phyloP scores from a whole-genome alignment of 2,797 vertebrate species.

The Cossypha dichroa region DNA sequence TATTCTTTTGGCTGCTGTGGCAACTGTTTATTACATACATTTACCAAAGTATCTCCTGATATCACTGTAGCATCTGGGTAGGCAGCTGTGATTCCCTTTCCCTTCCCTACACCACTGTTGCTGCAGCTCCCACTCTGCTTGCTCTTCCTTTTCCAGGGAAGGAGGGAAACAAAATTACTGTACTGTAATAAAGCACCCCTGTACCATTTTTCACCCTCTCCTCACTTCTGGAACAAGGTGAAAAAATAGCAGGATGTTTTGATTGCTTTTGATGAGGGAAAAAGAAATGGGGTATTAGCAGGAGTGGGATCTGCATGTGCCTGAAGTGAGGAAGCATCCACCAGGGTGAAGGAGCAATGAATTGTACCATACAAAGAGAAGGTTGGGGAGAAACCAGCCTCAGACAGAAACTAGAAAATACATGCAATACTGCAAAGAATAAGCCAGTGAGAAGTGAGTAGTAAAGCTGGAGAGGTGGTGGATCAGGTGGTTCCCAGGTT shows the following conservation, averaged over 20 bases:
- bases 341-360: background rate
- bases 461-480: fast-evolving
- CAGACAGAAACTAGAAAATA: background rate
- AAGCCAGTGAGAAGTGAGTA: background rate
- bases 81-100: constrained; percentile 27
- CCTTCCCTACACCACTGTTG: background rate
- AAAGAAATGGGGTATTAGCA: background rate
- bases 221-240: background rate
- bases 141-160: constrained; percentile 2
- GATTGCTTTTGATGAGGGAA: background rate
- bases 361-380: background rate
- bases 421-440: background rate
- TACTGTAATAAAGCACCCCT: background rate
- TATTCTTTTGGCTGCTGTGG: constrained; percentile 59
- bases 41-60: constrained; percentile 39
- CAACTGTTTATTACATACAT: constrained; percentile 57
- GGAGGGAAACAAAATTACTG: background rate
- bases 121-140: background rate
- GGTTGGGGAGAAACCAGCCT: background rate
- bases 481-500: background rate
- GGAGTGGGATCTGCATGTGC: background rate
- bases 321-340: background rate
- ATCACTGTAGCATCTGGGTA: constrained; percentile 37
- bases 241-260: background rate
- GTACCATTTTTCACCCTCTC: background rate